Base-by-base conservation (phyloP, 2,797 vertebrate genomes). In the Lithobates sylvaticus region DNA sequence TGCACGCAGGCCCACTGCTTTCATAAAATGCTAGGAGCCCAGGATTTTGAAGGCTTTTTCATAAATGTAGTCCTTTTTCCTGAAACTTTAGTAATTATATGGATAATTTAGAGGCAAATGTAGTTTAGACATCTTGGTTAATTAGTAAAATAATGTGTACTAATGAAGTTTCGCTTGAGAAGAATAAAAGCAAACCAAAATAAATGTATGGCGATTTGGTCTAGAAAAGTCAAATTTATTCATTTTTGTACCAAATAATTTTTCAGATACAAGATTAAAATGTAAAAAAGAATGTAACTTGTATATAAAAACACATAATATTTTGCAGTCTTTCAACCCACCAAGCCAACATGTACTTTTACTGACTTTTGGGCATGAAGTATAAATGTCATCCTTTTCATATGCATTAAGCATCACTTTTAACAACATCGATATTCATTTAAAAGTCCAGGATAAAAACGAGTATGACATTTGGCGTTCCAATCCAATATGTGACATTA, bases 391-490 rank as follows among this genome's bases (percentile, higher is more conserved):
- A 82, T 9, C 64, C 69, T 29, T 58, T 81, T 64, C 70, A 64
- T 73, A n/a, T 61, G n/a, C 34, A 27, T n/a, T 70, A n/a, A 27
- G 15, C 54, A 44, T 58, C 70, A 29, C 54, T 42, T 73, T 81
- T 73, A 27, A 61, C 23, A 61, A 64, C 50, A 81, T 73, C 50
- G 64, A 81, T 81, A 81, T 81, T 72, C 47, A 81, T 81, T 36
- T 64, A 18, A 27, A 64, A 73, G 13, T 44, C 54, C 15, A 23
- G 23, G 1, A 29, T 42, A 26, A 82, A 73, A 73, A 64, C 16
- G 39, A 64, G 26, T 73, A 73, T 82, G 80, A 44, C 70, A 73
- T 74, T 82, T 82, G 21, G 34, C 26, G 26, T 44, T 82, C 54
- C 16, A 44, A 36, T 65, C 18, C 70, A 82, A 65, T 82, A 82